phyloP scores from a whole-genome alignment of 23 tunicate genomes.

The Aplidium turbinatum region DNA sequence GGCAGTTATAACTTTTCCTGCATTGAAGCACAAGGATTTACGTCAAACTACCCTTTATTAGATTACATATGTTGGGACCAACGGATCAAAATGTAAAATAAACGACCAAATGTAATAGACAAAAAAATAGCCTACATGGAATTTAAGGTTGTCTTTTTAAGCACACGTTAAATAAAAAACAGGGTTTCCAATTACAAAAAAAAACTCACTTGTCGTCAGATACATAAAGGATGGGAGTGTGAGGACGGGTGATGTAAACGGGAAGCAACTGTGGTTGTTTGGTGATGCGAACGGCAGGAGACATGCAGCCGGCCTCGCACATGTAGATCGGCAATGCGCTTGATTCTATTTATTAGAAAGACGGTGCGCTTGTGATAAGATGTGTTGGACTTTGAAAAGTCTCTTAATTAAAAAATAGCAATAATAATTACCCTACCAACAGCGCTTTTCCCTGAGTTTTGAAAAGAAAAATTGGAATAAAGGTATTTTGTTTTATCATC shows the following conservation, averaged over 20 bases:
- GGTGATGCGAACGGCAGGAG: slow-evolving; percentile 24
- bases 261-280: slow-evolving; percentile 42
- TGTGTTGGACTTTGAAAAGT: too few relatives aligned
- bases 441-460: too few relatives aligned
- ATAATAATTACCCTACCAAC: too few relatives aligned
- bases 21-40: too few relatives aligned
- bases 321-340: slow-evolving; percentile 49
- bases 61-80: neutral
- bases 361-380: neutral
- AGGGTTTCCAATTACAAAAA: neutral
- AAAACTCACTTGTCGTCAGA: slow-evolving; percentile 69
- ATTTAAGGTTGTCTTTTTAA: too few relatives aligned
- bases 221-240: slow-evolving; percentile 81
- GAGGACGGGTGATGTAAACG: slow-evolving; percentile 79
- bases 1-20: too few relatives aligned
- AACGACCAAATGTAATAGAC: neutral
- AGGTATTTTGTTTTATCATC: too few relatives aligned
- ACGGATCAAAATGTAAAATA: neutral
- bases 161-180: too few relatives aligned
- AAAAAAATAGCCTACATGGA: too few relatives aligned
- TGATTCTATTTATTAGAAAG: neutral
- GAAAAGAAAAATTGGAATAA: too few relatives aligned
- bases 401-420: too few relatives aligned
- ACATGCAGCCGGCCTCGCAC: slow-evolving; percentile 88
- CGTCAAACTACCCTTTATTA: neutral